Base-by-base conservation (phyloP, 2,113 vertebrate species). In the Macaca nemestrina region DNA sequence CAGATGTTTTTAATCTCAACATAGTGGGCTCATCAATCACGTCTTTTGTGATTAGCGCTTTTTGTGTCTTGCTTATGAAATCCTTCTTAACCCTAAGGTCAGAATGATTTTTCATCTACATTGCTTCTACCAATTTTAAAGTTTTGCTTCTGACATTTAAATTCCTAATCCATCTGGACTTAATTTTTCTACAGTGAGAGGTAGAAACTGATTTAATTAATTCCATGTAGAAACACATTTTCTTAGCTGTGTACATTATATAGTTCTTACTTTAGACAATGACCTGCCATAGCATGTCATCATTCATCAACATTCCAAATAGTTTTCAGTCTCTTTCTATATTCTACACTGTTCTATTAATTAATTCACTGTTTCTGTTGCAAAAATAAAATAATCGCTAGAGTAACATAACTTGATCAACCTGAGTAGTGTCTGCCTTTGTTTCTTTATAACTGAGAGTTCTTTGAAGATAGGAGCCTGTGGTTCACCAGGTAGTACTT, bases 111-210 rank as follows among this genome's bases (percentile, higher is more conserved):
- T 92, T 81, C 76, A 95, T 76, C 50, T 22, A 50, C 8, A 9
- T 57, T 43, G 23, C 80, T 76, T 57, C 81, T 45, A 64, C 70
- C 79, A 82, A 7, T 75, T 96, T 87, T 48, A 90, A 80, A 68
- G 55, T 80, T 92, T 68, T 90, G 48, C 64, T 75, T 90, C 88
- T 90, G 52, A 83, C 86, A 68, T 73, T n/a, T 59, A 59, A 96
- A 12, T 88, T 76, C 13, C 52, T 73, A 38, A 70, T 72, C 73
- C 97, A 96, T 94, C 97, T 97, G 97, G 95, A 93, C 35, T 95
- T 96, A 68, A 95, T 97, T 94, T 97, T 81, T 52, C 78, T 93
- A 22, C 8, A 55, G 67, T 55, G 25, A 81, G 96, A 95, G 92
- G 82, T 90, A 86, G 23, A 57, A 32, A 52, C 88, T 72, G 93